phyloP scores from a whole-genome alignment of 2,797 vertebrate species.

The Chrosomus eos region DNA sequence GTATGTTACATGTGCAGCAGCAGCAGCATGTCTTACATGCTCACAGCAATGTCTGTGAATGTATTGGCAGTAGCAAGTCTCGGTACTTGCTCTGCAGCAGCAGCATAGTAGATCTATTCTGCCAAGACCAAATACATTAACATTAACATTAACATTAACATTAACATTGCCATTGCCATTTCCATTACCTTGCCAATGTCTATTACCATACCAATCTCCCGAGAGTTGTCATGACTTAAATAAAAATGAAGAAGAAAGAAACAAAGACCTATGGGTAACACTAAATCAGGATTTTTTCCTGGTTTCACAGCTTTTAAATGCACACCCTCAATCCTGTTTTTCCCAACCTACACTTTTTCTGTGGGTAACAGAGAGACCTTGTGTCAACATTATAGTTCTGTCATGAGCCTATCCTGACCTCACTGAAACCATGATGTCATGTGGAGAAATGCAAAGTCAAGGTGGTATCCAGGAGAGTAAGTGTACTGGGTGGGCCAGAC shows the following conservation, averaged over 20 bases:
- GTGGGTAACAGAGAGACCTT: conserved; percentile 55
- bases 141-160: too few relatives aligned
- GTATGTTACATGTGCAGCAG: too few relatives aligned
- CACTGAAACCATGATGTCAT: conserved; percentile 74
- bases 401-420: conserved; percentile 69
- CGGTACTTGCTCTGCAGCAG: too few relatives aligned
- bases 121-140: too few relatives aligned
- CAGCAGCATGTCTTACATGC: too few relatives aligned
- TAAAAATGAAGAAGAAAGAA: background rate
- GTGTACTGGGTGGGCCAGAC: conserved; percentile 64
- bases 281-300: conserved; percentile 12
- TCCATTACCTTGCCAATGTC: too few relatives aligned
- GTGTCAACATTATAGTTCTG: conserved; percentile 65
- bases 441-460: conserved; percentile 55
- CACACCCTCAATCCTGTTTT: background rate
- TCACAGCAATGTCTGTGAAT: too few relatives aligned
- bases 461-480: conserved; percentile 58
- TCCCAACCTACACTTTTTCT: conserved; percentile 18
- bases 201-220: too few relatives aligned
- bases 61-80: too few relatives aligned
- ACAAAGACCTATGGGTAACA: background rate
- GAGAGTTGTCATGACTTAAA: too few relatives aligned
- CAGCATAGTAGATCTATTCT: too few relatives aligned
- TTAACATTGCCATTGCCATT: too few relatives aligned
- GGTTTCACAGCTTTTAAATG: conserved; percentile 14